Base-by-base conservation (phyloP, 2,797 vertebrate species). In the Rhabdomys pumilio region DNA sequence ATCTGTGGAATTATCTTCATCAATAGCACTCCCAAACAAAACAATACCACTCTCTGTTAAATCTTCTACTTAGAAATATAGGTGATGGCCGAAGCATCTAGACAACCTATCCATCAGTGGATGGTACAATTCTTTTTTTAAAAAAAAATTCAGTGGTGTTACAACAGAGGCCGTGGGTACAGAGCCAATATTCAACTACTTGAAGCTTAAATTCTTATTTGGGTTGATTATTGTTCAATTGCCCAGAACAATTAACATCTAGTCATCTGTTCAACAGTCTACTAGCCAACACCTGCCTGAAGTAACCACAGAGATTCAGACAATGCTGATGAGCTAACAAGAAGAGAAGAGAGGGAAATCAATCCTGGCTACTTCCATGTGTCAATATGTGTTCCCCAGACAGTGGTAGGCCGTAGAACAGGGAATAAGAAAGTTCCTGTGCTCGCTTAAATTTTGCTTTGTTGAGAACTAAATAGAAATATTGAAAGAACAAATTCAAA, bases 181-280 rank as follows among this genome's bases (percentile, higher is more conserved):
- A 61, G 3, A 41, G 26, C 89, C 95, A 94, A 82, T 94, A 92
- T 88, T 79, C 87, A 85, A 41, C 63, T 41, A 86, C 17, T 89
- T 86, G 75, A 85, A 81, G 34, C 75, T 96, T 72, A 80, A 79
- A 92, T 92, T 92, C 72, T 77, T 94, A 82, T n/a, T 77, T 31
- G 91, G 55, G 94, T 63, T 88, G 80, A 88, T 84, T 88, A 77
- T 61, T 80, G n/a, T 61, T 79, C 77, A 92, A 31, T 41, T 59
- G 90, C 81, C 88, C 89, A 90, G 80, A 94, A 34, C 44, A 50
- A 93, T 94, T 93, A 95, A 81, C 80, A 79, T 47, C 6, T 55
- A 61, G 24, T 91, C 59, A 15, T 73, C 86, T 73, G 7, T 55
- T 95, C 31, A 44, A 11, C 41, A 76, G 29, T 81, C 63, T 72